Base-by-base conservation (phyloP, 2,888 invertebrate species). In the Proisotoma minuta region DNA sequence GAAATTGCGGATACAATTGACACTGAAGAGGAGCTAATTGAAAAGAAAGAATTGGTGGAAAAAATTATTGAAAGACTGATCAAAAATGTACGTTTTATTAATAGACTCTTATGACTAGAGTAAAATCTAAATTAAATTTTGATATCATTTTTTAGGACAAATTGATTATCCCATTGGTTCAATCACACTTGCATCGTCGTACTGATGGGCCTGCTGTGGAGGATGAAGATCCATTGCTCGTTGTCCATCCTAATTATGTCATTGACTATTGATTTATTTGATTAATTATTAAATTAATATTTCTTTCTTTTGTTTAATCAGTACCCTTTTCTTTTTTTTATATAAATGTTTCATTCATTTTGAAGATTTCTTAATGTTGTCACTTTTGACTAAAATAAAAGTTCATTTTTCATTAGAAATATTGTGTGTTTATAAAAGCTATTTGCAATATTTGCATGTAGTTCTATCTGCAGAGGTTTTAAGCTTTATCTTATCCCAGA, bases 191-290 rank as follows among this genome's bases (percentile, higher is more conserved):
- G 75, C 81, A 5, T 81, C 80, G 74, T n/a, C 81, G 79, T 22
- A 79, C 81, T n/a, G 77, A 81, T 1, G 76, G 76, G 34, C 80
- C 81, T 0, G 84, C 84, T 62, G 83, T 84, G 64, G 81, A 84
- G 0, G 86, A 86, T 62, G 86, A 87, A 29, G 90, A 95, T 78
- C 92, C 94, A 0, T 78, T 91, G 47, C 79, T 98, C 3, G 91
- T 97, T 18, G 96, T 97, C 0, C 97, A 99, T 83, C 98, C 98
- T 0, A 96, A 97, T 80, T 98, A 95, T 77, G 85, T 91, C 51
- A 83, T 92, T 50, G 91, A 93, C 70, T 27, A 58, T 2, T 34
- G 15, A 34, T 34, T 34, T 34, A 34, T 34, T 34, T 15, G 34
- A 15, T 15, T 34, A 34, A 34, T 34, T 15, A 8, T 34, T 8